phyloP scores from a whole-genome alignment of 2,113 vertebrate species.

The Megaceryle torquata region DNA sequence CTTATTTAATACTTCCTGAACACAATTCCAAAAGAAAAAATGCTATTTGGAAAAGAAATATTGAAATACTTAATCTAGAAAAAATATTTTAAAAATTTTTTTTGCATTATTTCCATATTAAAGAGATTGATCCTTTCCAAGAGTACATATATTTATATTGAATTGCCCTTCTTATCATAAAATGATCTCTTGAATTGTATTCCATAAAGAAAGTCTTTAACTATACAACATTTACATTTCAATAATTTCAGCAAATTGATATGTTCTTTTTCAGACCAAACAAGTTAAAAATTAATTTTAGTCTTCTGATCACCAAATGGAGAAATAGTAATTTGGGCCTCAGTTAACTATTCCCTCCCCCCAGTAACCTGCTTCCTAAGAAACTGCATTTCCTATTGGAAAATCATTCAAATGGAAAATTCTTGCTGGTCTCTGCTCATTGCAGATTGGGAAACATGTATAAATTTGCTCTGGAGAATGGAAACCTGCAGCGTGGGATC shows the following conservation, averaged over 20 bases:
- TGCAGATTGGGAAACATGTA: background rate
- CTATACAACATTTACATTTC: background rate
- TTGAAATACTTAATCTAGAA: background rate
- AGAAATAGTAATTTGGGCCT: background rate
- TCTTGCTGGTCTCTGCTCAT: background rate
- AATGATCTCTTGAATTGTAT: background rate
- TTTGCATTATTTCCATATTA: background rate
- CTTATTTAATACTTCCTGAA: background rate
- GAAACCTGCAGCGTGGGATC: slow-evolving; percentile 14
- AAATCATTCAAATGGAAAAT: slow-evolving; percentile 3
- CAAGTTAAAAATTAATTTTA: background rate
- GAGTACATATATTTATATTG: background rate
- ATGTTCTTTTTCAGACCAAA: background rate
- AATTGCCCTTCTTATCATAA: background rate
- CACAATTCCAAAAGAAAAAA: background rate
- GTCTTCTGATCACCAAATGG: background rate
- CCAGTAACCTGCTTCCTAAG: background rate
- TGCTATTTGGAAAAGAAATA: background rate
- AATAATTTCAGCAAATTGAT: background rate
- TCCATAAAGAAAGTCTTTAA: background rate
- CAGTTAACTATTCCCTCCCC: background rate
- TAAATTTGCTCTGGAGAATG: background rate
- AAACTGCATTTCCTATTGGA: background rate
- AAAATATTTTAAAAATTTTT: background rate
- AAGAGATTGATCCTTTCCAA: background rate